These are phyloP conservation scores for Felis chaus DNA, from an alignment of 2,113 vertebrate species.

Conservation along the genomic window DNA sequence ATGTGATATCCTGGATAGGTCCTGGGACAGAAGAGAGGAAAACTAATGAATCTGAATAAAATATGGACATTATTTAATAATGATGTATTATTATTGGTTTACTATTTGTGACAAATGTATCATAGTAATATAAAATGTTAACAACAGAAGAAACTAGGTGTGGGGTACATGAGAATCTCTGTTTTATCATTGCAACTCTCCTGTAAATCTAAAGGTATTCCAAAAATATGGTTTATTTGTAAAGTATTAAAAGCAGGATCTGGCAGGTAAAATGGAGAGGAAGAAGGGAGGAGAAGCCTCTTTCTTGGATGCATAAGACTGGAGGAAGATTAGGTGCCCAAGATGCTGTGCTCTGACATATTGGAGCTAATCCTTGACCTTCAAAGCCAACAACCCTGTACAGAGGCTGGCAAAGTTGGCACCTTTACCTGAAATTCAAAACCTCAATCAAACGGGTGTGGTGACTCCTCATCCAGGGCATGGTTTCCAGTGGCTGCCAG, in stretches of 20 bases:
- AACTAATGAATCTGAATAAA: background rate
- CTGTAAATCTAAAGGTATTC: background rate
- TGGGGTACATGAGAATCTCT: background rate
- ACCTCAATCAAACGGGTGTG: background rate
- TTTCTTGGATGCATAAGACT: background rate
- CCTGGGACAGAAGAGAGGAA: background rate
- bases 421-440: constrained; percentile 42
- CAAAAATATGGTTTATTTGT: background rate
- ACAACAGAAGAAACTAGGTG: too few relatives aligned
- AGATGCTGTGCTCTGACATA: background rate
- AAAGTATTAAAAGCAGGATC: background rate
- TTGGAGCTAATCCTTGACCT: background rate
- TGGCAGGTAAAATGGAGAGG: background rate
- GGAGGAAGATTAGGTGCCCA: background rate
- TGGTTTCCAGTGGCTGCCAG: background rate
- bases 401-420: background rate
- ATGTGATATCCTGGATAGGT: background rate
- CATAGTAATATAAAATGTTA: background rate
- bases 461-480: background rate
- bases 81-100: background rate
- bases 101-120: background rate
- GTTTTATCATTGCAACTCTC: background rate
- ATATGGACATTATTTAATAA: background rate
- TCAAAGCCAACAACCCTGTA: background rate
- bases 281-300: background rate